Conservation (phyloP, 30 jellyfish, hydroid and myxozoan species). For the Hydractinia symbiolongicarpus region DNA sequence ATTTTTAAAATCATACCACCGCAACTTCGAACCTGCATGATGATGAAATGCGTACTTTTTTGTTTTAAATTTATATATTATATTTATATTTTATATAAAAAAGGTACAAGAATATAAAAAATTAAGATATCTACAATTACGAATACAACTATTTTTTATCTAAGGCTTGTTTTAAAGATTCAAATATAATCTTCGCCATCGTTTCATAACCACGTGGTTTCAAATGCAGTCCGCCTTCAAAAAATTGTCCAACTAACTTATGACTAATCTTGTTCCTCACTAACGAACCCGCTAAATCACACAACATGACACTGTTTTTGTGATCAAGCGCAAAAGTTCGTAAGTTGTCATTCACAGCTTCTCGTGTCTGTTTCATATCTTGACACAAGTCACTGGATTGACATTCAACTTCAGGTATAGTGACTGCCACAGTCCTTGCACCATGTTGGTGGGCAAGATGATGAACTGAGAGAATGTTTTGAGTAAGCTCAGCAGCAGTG, state of each 20-base stretch:
- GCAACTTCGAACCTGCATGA: too few species aligned
- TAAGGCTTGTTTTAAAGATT: conserved; percentile 45
- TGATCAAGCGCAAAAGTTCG: conserved; percentile 63
- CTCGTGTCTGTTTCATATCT: conserved; percentile 83
- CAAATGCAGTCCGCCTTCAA: conserved; percentile 92
- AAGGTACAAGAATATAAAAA: too few species aligned
- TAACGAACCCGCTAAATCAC: conserved; percentile 79
- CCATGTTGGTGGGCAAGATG: conserved; percentile 78
- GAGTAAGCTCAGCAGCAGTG: conserved; percentile 56
- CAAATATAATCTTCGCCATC: conserved; percentile 75
- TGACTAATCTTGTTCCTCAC: conserved; percentile 51
- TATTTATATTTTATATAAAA: too few species aligned
- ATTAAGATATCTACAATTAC: too few species aligned
- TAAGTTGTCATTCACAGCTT: conserved; percentile 56
- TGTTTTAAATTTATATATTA: too few species aligned
- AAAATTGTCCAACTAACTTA: conserved; percentile 69
- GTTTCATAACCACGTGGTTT: conserved; percentile 91
- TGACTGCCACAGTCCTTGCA: conserved; percentile 75
- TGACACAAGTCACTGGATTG: conserved; percentile 76
- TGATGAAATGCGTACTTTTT: too few species aligned
- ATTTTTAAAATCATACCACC: too few species aligned
- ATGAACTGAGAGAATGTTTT: conserved; percentile 60
- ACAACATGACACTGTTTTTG: conserved; percentile 50
- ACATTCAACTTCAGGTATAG: conserved; percentile 84
- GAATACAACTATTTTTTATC: background rate